These are phyloP conservation scores for Rhagologus leucostigma DNA, from an alignment of 2,113 vertebrate genomes.

Conservation along the genomic window DNA sequence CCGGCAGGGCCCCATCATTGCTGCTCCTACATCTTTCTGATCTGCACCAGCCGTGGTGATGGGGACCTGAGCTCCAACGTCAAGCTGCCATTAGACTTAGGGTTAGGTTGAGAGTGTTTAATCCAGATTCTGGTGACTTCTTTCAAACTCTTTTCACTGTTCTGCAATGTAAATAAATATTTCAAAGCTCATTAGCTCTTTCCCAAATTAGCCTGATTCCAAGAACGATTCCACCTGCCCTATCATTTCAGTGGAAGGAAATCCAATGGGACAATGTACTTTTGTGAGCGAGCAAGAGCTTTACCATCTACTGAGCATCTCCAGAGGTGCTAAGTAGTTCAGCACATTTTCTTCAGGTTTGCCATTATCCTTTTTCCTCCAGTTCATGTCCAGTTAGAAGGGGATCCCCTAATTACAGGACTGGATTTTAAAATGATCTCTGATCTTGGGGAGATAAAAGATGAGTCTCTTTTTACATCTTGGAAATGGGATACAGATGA, in stretches of 20 bases:
- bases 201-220: not conserved
- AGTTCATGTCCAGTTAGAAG: not conserved
- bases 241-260: not conserved
- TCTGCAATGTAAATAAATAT: constrained; percentile 35
- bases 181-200: constrained; percentile 26
- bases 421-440: not conserved
- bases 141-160: not conserved
- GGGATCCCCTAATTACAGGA: not conserved
- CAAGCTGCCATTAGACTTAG: not conserved
- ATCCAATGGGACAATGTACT: not conserved
- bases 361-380: not conserved
- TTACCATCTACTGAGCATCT: not conserved
- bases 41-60: fast-evolving
- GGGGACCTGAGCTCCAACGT: fast-evolving
- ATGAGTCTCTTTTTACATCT: not conserved
- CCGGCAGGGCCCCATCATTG: not conserved
- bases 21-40: not conserved
- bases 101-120: not conserved
- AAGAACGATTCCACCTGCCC: not conserved
- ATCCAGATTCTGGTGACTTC: not conserved
- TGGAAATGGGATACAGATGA: not conserved
- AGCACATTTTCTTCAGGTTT: not conserved
- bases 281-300: not conserved
- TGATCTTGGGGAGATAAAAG: not conserved
- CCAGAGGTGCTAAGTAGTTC: not conserved